Percentiles rank a stretch among this genome's conserved stretches.
Conservation (phyloP, 2,797 vertebrate species). For the Enteromius viviparus region DNA sequence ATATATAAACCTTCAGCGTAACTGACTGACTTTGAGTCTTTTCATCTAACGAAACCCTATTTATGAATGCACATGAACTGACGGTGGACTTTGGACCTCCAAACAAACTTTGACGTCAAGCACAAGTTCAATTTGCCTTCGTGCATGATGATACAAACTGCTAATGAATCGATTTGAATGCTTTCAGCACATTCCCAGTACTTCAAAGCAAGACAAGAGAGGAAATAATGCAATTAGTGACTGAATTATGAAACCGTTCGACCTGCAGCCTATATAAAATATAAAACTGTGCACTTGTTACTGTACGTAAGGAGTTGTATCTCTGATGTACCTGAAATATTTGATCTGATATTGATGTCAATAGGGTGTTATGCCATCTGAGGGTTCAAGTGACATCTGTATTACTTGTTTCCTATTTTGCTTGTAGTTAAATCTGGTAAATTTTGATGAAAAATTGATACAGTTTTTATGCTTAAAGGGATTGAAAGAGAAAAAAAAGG, state of each 20-base stretch:
- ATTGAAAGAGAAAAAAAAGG: too few species aligned
- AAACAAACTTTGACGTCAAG: constrained; percentile 41
- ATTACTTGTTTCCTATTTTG: not conserved
- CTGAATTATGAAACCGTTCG: not conserved
- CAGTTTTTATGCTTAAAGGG: not conserved
- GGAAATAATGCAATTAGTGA: constrained; percentile 11
- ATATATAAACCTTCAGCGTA: constrained; percentile 35
- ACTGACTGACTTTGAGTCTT: constrained; percentile 25
- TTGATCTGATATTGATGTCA: not conserved
- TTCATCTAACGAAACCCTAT: constrained; percentile 25
- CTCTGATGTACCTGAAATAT: too few species aligned
- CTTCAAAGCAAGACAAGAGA: constrained; percentile 29
- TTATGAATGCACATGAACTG: constrained; percentile 22
- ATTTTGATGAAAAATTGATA: not conserved
- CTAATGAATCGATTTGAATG: constrained; percentile 17
- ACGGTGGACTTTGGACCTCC: constrained; percentile 28
- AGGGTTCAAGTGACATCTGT: not conserved
- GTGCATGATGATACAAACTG: constrained; percentile 19
- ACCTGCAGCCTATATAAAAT: constrained; percentile 1
- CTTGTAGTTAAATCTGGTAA: not conserved
- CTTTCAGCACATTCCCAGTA: constrained; percentile 10
- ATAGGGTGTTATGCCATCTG: not conserved
- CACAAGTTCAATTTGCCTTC: constrained; percentile 30
- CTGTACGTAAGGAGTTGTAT: not conserved
- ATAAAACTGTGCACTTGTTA: not conserved